These are phyloP conservation scores for Sarcophilus harrisii DNA, from an alignment of 2,797 vertebrate species.

Conservation along the genomic window DNA sequence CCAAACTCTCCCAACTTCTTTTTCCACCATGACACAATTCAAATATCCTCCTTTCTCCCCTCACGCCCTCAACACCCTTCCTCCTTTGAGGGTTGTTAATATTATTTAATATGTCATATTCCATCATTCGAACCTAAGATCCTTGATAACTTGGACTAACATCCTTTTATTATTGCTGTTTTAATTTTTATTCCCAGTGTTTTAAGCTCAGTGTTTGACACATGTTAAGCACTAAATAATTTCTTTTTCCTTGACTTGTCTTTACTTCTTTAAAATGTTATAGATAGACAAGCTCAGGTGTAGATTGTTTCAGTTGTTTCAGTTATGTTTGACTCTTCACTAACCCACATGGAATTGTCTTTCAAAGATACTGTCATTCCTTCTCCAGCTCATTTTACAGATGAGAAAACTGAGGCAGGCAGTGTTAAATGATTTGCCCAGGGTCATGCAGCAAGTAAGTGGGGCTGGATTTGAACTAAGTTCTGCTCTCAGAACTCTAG, in stretches of 20 bases:
- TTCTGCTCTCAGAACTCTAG: neutral
- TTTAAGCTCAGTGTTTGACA: neutral
- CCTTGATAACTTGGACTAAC: neutral
- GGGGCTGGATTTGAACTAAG: neutral
- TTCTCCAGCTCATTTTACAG: neutral
- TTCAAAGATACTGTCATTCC: neutral
- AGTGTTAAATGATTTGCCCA: neutral
- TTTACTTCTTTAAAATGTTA: neutral
- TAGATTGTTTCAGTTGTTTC: neutral
- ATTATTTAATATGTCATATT: neutral
- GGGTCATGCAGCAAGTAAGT: neutral
- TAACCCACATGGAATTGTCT: neutral
- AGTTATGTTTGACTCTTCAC: neutral
- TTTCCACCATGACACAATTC: neutral
- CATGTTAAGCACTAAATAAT: neutral
- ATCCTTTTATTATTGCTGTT: neutral
- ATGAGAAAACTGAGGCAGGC: neutral
- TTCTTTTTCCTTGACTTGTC: neutral
- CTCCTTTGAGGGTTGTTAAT: neutral
- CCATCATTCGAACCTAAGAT: neutral
- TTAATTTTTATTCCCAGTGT: neutral
- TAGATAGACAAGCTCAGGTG: neutral
- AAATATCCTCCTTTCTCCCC: neutral
- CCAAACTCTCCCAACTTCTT: neutral
- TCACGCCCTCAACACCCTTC: no score